phyloP scores from a whole-genome alignment of 2,888 invertebrate genomes.

The Taphrorychus bicolor region DNA sequence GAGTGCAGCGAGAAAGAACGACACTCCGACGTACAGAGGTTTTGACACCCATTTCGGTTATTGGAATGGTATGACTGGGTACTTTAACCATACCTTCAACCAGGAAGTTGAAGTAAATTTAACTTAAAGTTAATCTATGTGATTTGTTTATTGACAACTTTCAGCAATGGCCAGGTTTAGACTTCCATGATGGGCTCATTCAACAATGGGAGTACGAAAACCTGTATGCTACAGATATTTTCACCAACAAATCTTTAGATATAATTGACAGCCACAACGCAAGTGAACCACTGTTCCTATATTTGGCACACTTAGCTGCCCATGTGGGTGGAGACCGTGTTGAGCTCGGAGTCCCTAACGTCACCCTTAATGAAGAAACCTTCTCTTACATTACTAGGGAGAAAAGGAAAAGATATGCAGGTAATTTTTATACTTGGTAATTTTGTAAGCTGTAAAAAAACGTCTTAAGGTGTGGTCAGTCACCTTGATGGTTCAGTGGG shows the following conservation, averaged over 20 bases:
- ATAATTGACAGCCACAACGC: slow-evolving; percentile 65
- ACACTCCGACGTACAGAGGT: slow-evolving; percentile 74
- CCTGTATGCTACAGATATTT: slow-evolving; percentile 75
- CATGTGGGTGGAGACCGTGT: slow-evolving; percentile 62
- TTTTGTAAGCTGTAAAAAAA: background rate
- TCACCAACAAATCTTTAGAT: slow-evolving; percentile 69
- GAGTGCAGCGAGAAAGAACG: slow-evolving; percentile 73
- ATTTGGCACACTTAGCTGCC: slow-evolving; percentile 78
- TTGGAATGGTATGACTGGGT: slow-evolving; percentile 81
- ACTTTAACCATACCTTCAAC: slow-evolving; percentile 65
- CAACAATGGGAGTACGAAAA: slow-evolving; percentile 62
- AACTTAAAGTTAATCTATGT: no score
- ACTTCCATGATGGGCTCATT: slow-evolving; percentile 58
- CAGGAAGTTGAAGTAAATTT: no score
- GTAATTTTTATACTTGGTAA: slow-evolving; percentile 57
- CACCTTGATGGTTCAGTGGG: slow-evolving; percentile 87
- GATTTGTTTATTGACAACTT: no score
- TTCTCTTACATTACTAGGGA: no score
- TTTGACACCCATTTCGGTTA: slow-evolving; percentile 87
- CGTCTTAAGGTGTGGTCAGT: slow-evolving; percentile 75
- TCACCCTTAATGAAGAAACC: slow-evolving; percentile 70
- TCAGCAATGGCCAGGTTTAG: slow-evolving; percentile 60
- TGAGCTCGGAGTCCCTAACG: slow-evolving; percentile 72
- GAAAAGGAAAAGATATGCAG: slow-evolving; percentile 75
- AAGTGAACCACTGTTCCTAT: slow-evolving; percentile 73